A percentile compares a stretch with the other conserved stretches of the same genome.
phyloP scores from a whole-genome alignment of 2,888 invertebrate genomes.

The Andrena praecox region DNA sequence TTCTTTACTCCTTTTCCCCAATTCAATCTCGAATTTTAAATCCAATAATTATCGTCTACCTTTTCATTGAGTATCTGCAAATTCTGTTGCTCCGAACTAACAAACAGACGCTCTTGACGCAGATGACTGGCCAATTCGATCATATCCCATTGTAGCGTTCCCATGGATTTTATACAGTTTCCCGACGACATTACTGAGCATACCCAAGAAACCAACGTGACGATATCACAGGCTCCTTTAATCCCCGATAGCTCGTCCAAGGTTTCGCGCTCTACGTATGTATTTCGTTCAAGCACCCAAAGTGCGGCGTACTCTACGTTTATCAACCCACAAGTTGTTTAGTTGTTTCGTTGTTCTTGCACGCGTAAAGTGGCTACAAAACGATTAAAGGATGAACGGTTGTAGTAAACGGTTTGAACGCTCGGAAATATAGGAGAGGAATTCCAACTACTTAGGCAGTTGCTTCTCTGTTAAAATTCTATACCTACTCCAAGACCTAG shows the following conservation, averaged over 20 bases:
- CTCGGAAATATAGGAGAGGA: not conserved
- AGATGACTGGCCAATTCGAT: slow-evolving; percentile 89
- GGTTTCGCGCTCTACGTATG: not conserved
- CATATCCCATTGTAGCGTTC: slow-evolving; percentile 85
- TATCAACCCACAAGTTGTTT: not conserved
- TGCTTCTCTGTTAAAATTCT: slow-evolving; percentile 2
- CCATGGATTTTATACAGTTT: slow-evolving; percentile 81
- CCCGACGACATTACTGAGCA: slow-evolving; percentile 81
- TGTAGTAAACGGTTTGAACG: not conserved
- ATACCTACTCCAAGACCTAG: not conserved
- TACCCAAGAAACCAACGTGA: slow-evolving; percentile 21
- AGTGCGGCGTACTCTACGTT: not conserved
- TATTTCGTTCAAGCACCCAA: not conserved
- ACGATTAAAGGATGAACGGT: not conserved
- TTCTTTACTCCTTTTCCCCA: not conserved
- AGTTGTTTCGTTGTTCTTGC: not conserved
- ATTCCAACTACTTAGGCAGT: not conserved
- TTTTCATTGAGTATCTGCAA: slow-evolving; percentile 92
- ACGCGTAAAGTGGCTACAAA: not conserved
- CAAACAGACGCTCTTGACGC: slow-evolving; percentile 94
- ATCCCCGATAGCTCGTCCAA: not conserved
- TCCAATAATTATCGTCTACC: slow-evolving; percentile 85
- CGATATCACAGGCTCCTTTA: not conserved
- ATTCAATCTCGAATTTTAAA: not conserved
- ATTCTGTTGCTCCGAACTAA: slow-evolving; percentile 93